Percentiles rank a stretch among this genome's conserved stretches.
Conservation (phyloP, 1,140 invertebrate species). For the Drosophila burlai region DNA sequence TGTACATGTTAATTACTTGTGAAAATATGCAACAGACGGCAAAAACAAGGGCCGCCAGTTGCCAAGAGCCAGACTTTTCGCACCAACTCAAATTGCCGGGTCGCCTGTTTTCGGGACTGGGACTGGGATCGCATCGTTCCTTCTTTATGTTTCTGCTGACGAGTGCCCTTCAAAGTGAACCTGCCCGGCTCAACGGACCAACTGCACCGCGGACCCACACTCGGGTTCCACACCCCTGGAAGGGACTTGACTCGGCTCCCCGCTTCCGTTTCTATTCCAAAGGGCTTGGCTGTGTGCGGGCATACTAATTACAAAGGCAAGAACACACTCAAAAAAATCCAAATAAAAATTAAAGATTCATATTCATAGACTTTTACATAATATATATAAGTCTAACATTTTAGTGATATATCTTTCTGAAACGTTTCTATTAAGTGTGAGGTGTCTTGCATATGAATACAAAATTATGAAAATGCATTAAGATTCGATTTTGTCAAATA, state of each 20-base stretch:
- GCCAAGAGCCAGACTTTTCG: slow-evolving; percentile 74
- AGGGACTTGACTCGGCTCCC: not conserved
- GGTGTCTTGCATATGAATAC: not conserved
- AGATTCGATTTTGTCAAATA: too few relatives aligned
- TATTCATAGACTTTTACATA: not conserved
- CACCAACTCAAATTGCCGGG: slow-evolving; percentile 66
- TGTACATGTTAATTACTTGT: slow-evolving; percentile 83
- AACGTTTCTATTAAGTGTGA: not conserved
- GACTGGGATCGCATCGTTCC: slow-evolving; percentile 26
- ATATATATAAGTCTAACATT: too few relatives aligned
- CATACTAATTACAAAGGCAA: slow-evolving; percentile 75
- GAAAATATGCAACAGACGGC: slow-evolving; percentile 82
- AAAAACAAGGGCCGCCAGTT: slow-evolving; percentile 52
- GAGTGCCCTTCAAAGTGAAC: slow-evolving; percentile 69
- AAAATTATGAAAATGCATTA: not conserved
- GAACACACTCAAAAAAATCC: slow-evolving; percentile 13
- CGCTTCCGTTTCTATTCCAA: slow-evolving; percentile 22
- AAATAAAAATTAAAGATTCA: not conserved
- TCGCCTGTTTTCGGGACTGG: slow-evolving; percentile 23
- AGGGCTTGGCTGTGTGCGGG: slow-evolving; percentile 61
- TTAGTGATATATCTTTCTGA: not conserved
- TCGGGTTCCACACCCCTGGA: not conserved
- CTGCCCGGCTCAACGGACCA: slow-evolving; percentile 37
- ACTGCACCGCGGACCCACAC: slow-evolving; percentile 11
- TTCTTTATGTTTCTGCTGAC: slow-evolving; percentile 53